phyloP scores from a whole-genome alignment of 1,140 invertebrate genomes.

The Caerostris darwini region DNA sequence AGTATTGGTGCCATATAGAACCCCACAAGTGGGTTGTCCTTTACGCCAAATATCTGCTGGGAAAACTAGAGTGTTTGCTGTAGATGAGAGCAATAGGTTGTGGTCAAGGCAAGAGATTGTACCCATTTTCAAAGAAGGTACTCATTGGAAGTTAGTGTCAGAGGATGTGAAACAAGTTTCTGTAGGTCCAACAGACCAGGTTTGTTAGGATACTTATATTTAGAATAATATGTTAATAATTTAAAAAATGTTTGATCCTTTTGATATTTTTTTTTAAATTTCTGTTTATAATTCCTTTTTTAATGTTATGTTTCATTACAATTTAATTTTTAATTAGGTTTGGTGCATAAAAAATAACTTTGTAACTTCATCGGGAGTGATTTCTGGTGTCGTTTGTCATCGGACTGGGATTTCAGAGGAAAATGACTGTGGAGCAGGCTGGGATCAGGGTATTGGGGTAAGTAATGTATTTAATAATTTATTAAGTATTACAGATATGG shows the following conservation, averaged over 20 bases:
- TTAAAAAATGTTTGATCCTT: neutral
- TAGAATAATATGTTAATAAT: neutral
- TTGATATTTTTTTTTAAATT: neutral
- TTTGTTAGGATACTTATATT: constrained; percentile 62
- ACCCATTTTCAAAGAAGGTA: constrained; percentile 82
- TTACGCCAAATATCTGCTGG: constrained; percentile 90
- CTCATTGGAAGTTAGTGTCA: constrained; percentile 80
- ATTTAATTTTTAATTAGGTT: constrained; percentile 81
- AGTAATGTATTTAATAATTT: constrained; percentile 79
- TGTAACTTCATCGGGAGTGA: constrained; percentile 80
- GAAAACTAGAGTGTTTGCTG: constrained; percentile 87
- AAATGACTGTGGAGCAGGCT: constrained; percentile 88
- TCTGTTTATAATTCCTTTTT: neutral
- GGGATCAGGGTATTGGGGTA: constrained; percentile 88
- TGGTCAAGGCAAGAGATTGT: constrained; percentile 85
- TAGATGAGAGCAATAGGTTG: constrained; percentile 84
- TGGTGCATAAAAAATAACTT: constrained; percentile 86
- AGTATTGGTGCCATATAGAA: constrained; percentile 86
- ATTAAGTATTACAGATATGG: neutral
- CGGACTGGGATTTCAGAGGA: constrained; percentile 87
- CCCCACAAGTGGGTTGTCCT: constrained; percentile 85
- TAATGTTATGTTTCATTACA: neutral
- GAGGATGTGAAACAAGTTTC: constrained; percentile 83
- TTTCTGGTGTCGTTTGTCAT: constrained; percentile 87
- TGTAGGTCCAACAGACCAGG: constrained; percentile 84